phyloP scores from a whole-genome alignment of 2,113 vertebrate species.

The Capreolus pygargus region DNA sequence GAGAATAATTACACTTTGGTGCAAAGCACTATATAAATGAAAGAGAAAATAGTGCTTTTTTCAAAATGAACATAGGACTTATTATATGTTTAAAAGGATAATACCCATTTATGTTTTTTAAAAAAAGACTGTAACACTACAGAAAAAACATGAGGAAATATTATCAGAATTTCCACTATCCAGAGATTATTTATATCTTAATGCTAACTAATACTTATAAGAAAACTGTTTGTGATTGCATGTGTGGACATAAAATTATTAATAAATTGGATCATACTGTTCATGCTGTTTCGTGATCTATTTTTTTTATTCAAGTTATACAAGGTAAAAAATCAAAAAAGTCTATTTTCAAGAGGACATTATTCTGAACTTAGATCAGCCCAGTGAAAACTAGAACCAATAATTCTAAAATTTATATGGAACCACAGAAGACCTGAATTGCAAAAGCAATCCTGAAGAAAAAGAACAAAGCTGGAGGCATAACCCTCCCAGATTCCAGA shows the following conservation, averaged over 20 bases:
- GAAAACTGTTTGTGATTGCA: neutral
- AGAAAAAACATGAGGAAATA: neutral
- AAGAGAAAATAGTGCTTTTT: neutral
- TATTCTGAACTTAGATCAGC: neutral
- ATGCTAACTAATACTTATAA: neutral
- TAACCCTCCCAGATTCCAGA: neutral
- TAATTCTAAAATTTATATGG: neutral
- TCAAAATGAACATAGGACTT: neutral
- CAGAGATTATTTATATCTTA: neutral
- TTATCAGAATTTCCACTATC: neutral
- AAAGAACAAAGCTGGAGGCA: neutral
- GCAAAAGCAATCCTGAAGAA: neutral
- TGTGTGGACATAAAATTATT: neutral
- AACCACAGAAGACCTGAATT: neutral
- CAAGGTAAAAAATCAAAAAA: neutral
- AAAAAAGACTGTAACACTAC: neutral
- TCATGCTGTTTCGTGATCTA: neutral
- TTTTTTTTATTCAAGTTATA: neutral
- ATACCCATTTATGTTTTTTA: neutral
- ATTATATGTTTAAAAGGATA: neutral
- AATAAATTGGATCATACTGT: neutral
- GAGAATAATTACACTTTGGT: neutral
- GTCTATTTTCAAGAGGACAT: neutral
- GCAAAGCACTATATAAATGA: neutral
- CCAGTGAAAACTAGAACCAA: neutral